phyloP scores from a whole-genome alignment of 2,113 vertebrate genomes.

The Leptodactylus fuscus region DNA sequence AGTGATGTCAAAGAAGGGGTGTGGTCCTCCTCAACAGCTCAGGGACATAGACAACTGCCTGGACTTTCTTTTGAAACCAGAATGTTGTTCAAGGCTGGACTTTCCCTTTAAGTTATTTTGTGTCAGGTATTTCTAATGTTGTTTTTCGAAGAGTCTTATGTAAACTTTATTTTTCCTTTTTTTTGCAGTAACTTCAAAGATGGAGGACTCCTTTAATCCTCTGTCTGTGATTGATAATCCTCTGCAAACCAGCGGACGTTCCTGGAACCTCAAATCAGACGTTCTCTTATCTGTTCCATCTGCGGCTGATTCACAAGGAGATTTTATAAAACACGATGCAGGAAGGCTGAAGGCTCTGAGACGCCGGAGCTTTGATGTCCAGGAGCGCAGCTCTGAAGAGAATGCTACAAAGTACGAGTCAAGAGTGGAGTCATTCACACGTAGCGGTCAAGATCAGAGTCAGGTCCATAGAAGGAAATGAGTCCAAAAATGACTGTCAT shows the following conservation, averaged over 20 bases:
- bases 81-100: neutral
- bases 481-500: too few species aligned
- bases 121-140: neutral
- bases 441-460: neutral
- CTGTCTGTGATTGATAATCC: slow-evolving; percentile 19
- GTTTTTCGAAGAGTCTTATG: neutral
- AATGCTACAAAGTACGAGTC: neutral
- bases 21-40: too few species aligned
- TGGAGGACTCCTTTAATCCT: neutral
- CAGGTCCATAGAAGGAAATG: too few species aligned
- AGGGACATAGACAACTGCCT: too few species aligned
- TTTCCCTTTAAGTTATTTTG: neutral
- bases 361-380: neutral
- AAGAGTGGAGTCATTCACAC: neutral
- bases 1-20: too few species aligned
- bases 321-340: neutral
- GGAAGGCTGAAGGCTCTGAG: neutral
- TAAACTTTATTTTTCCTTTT: neutral
- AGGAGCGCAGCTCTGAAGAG: neutral
- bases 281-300: neutral
- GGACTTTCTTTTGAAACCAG: too few species aligned
- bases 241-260: neutral
- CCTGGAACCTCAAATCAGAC: slow-evolving; percentile 8
- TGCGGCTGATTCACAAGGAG: neutral
- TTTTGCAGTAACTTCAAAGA: slow-evolving; percentile 8